Percentiles rank a stretch among this genome's conserved stretches.
phyloP scores from a whole-genome alignment of 2,797 vertebrate genomes.

The Nannoperca obscura region DNA sequence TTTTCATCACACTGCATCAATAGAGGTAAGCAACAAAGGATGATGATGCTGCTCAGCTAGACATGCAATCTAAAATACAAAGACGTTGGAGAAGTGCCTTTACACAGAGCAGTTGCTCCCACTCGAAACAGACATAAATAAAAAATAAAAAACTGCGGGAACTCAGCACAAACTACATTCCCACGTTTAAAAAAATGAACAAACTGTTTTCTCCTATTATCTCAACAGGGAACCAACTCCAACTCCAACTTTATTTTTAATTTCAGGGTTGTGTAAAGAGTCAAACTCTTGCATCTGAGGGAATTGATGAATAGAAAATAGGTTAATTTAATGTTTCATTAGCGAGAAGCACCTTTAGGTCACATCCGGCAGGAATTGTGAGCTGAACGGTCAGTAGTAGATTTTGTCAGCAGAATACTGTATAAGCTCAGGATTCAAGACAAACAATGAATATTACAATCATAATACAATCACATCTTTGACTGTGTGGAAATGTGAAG shows the following conservation, averaged over 20 bases:
- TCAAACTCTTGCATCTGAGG: background rate
- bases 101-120: background rate
- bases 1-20: background rate
- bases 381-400: background rate
- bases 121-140: conserved; percentile 33
- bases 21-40: conserved; percentile 7
- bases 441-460: background rate
- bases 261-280: background rate
- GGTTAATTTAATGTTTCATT: conserved; percentile 2
- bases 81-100: background rate
- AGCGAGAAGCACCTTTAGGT: background rate
- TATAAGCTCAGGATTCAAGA: background rate
- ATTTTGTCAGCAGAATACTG: background rate
- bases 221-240: conserved; percentile 11
- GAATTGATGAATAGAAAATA: background rate
- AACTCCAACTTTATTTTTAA: conserved; percentile 26
- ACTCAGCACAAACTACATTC: background rate
- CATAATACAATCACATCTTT: too few species aligned
- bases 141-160: conserved; percentile 17
- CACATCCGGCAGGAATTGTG: background rate
- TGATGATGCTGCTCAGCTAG: background rate
- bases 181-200: background rate
- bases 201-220: conserved; percentile 7
- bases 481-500: too few species aligned
- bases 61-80: conserved; percentile 21